Evolutionary conservation across 2,888 invertebrate species (phyloP), one percentile per base, ranked within the genome.

Genomic region (Agrochola lychnidis): DNA sequence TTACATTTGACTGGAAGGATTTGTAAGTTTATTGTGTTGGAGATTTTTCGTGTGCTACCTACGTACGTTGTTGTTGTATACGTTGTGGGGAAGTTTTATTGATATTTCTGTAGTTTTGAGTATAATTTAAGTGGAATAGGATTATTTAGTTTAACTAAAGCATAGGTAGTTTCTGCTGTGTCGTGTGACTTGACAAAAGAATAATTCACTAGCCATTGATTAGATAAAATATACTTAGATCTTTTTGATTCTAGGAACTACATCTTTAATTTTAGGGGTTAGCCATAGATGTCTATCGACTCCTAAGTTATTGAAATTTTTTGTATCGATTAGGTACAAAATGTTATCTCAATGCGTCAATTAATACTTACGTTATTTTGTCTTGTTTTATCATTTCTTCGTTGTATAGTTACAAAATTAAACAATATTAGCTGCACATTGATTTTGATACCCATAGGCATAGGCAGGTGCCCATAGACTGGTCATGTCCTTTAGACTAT

Each of bases 1-100:
- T 72, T 25, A 53, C 66, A 56, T 84, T 81, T 84, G 48, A 72
- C 78, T 70, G 25, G 56, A 40, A n/a, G 30, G 56, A 57, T 79
- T 82, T 72, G 64, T 16, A 56, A 56, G n/a, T 79, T 36, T 73
- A 25, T 53, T 45, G n/a, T 40, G 59, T 16, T 61, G 1, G 22
- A 48, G 22, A 61, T 62, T 53, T 53, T 16, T 56, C 10, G 12
- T 62, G 0, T 40, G 22, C 16, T 40, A 22, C 6, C 5, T 22
- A 4, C 6, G 2, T 16, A 22, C 2, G 22, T 30, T 30, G 66
- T 66, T 30, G 4, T 42, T 30, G 16, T 25, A 51, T n/a, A 12
- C 1, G 0, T 14, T 22, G 1, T n/a, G 67, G 22, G 22, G 9
- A 25, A 7, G 30, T 70, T 70, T 53, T 53, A 10, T 30, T 40